Conservation (phyloP, 2,888 invertebrate genomes). For the Yponomeuta evonymella region DNA sequence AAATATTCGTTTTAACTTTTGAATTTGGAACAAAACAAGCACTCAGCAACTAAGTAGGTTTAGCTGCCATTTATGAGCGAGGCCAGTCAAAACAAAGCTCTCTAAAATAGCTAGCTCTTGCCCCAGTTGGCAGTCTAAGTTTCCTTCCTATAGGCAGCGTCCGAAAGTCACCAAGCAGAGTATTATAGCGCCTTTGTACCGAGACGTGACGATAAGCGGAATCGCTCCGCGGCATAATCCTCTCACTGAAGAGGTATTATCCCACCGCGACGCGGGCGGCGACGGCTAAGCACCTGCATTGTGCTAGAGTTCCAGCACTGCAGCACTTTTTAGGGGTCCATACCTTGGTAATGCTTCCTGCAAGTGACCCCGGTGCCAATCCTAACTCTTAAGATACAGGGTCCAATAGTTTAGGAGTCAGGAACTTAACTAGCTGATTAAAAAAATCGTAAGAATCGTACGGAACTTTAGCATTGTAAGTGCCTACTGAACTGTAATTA, state of each 20-base stretch:
- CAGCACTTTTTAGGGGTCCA: not conserved
- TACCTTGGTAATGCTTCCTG: not conserved
- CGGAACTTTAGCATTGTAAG: no score
- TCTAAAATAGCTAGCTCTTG: not conserved
- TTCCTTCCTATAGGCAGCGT: not conserved
- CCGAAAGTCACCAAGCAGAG: not conserved
- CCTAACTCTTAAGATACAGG: no score
- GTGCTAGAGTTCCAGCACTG: conserved; percentile 17
- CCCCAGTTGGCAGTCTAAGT: not conserved
- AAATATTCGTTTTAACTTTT: not conserved
- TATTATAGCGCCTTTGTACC: not conserved
- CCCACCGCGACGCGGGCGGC: conserved; percentile 36
- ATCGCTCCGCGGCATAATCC: conserved; percentile 37
- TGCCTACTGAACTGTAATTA: no score
- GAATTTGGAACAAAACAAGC: not conserved
- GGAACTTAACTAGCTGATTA: no score
- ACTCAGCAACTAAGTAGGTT: not conserved
- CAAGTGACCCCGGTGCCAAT: no score
- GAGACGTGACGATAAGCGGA: conserved; percentile 9
- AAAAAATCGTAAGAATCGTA: no score
- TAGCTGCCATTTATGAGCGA: not conserved
- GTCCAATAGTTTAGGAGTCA: no score
- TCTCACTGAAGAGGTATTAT: conserved; percentile 52
- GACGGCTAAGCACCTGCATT: conserved; percentile 20
- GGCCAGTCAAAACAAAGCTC: not conserved